A percentile compares a stretch with the other conserved stretches of the same genome.
Evolutionary conservation across 2,113 vertebrate species (phyloP).

Genomic region (Podocnemis expansa): DNA sequence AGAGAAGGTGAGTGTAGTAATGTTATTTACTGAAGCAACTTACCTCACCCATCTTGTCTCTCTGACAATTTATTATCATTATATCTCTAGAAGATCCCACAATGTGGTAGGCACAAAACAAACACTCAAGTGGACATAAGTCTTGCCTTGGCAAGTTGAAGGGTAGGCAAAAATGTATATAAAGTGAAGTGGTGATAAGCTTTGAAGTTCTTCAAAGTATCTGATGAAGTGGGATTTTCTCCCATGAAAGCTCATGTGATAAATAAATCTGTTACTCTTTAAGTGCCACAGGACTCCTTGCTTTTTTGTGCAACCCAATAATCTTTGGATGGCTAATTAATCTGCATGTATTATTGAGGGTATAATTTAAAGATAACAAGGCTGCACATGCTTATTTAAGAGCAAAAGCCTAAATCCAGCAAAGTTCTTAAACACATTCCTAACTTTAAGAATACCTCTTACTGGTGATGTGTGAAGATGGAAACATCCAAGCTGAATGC

Average conservation of each 20-base stretch:
- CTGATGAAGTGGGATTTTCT: too few relatives aligned
- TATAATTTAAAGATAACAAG: not conserved
- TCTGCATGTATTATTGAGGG: not conserved
- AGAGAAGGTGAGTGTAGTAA: not conserved
- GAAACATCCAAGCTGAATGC: not conserved
- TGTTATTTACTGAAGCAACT: not conserved
- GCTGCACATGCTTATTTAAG: not conserved
- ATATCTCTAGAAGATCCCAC: not conserved
- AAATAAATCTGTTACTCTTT: too few relatives aligned
- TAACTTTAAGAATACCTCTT: not conserved
- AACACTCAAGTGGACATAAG: not conserved
- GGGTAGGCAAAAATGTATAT: not conserved
- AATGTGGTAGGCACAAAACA: not conserved
- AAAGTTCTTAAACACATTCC: not conserved
- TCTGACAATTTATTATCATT: not conserved
- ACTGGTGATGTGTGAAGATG: not conserved
- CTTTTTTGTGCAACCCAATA: not conserved
- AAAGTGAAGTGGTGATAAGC: not conserved
- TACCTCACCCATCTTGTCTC: not conserved
- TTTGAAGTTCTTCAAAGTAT: too few relatives aligned
- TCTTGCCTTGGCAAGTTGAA: not conserved
- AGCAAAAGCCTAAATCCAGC: not conserved
- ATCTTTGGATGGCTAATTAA: not conserved
- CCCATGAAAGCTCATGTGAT: too few relatives aligned
- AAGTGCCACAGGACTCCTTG: too few relatives aligned